These are phyloP conservation scores for Sebastes steindachneri DNA, from an alignment of 2,797 vertebrate species.

Conservation along the genomic window DNA sequence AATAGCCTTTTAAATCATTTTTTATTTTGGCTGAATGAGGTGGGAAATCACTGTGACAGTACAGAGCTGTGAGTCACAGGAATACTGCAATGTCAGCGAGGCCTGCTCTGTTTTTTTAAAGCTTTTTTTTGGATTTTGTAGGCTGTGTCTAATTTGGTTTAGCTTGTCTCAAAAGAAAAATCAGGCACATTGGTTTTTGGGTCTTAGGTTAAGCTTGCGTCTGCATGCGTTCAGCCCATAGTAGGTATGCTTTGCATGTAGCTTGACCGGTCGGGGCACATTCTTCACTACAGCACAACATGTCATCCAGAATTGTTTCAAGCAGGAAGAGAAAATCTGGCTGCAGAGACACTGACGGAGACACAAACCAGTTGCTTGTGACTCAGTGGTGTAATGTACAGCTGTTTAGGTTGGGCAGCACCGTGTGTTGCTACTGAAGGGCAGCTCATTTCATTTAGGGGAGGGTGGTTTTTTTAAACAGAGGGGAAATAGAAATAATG, in stretches of 20 bases:
- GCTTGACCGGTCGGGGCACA: conserved; percentile 65
- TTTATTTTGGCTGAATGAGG: conserved; percentile 8
- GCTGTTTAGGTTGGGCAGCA: conserved; percentile 17
- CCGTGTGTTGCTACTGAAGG: neutral
- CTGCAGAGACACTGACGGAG: conserved; percentile 9
- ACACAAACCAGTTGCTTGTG: conserved; percentile 26
- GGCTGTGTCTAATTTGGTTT: neutral
- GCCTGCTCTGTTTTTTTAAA: neutral
- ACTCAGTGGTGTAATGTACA: neutral
- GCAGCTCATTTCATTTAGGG: neutral
- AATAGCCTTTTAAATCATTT: conserved; percentile 1
- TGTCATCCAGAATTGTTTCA: conserved; percentile 46
- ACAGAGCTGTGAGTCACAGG: neutral
- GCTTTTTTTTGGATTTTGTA: neutral
- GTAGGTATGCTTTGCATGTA: conserved; percentile 43
- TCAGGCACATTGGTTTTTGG: neutral
- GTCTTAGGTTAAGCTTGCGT: neutral
- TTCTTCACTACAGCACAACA: conserved; percentile 36
- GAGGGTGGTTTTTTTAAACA: neutral
- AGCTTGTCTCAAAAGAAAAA: neutral
- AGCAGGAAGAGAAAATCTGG: neutral
- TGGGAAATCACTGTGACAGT: conserved; percentile 39
- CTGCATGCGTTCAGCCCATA: conserved; percentile 28
- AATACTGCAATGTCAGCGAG: conserved; percentile 21
- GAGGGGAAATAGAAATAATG: neutral